phyloP scores from a whole-genome alignment of 2,113 vertebrate species.

The Craseonycteris thonglongyai region DNA sequence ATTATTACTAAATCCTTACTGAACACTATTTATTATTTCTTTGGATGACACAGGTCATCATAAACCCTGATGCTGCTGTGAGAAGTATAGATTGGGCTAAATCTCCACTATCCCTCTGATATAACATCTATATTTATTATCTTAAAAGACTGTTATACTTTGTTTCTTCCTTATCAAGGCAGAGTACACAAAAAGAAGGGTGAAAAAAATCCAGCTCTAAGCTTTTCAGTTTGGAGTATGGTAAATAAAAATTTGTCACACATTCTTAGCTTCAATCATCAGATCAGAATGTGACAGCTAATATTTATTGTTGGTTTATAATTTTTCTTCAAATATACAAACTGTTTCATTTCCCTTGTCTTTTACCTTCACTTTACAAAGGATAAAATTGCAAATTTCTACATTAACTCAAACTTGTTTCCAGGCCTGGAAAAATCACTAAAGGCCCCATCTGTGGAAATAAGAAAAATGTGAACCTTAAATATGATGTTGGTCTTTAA shows the following conservation, averaged over 20 bases:
- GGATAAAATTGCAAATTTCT: background rate
- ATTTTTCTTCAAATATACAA: background rate
- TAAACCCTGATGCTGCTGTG: background rate
- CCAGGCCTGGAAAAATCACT: background rate
- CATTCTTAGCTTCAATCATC: background rate
- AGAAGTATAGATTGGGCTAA: background rate
- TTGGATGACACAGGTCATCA: background rate
- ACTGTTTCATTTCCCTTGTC: background rate
- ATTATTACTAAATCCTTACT: background rate
- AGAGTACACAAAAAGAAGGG: background rate
- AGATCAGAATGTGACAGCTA: background rate
- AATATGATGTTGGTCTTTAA: background rate
- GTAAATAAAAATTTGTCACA: background rate
- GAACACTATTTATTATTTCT: background rate
- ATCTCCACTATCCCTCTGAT: background rate
- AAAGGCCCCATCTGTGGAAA: background rate
- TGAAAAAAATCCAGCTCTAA: background rate
- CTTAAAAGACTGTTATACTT: conserved; percentile 5
- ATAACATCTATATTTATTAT: background rate
- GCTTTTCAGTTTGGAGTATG: background rate
- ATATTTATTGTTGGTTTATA: conserved; percentile 19
- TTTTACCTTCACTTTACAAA: background rate
- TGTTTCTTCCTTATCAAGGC: conserved; percentile 8
- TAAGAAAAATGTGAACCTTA: background rate
- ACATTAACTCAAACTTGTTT: background rate